phyloP scores from a whole-genome alignment of 2,888 invertebrate genomes.

The Teleogryllus oceanicus region DNA sequence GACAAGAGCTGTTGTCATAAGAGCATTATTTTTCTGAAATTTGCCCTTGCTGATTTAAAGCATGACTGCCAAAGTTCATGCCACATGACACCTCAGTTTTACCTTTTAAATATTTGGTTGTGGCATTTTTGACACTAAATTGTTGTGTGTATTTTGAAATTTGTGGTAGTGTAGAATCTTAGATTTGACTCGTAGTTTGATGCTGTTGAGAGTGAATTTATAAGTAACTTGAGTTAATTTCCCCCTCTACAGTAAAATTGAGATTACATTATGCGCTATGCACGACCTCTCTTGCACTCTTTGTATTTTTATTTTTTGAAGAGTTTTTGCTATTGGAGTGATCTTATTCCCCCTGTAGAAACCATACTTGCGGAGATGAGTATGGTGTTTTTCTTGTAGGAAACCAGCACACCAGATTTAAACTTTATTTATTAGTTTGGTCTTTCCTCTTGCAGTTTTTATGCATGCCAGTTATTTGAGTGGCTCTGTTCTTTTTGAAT shows the following conservation, averaged over 20 bases:
- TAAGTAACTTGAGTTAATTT: background rate
- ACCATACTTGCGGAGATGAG: slow-evolving; percentile 1
- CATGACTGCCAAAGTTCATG: slow-evolving; percentile 21
- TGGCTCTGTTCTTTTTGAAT: slow-evolving; percentile 7
- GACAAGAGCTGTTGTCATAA: slow-evolving; percentile 2
- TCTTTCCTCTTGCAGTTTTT: slow-evolving; percentile 12
- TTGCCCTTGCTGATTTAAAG: background rate
- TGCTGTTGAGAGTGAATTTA: slow-evolving; percentile 29
- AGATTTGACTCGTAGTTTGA: slow-evolving; percentile 27
- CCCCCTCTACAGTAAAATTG: slow-evolving; percentile 12
- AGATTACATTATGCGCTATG: slow-evolving; percentile 31
- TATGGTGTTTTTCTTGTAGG: slow-evolving; percentile 18
- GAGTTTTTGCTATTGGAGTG: slow-evolving; percentile 1
- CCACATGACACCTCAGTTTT: slow-evolving; percentile 23
- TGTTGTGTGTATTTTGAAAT: slow-evolving; percentile 28
- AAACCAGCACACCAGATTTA: slow-evolving; percentile 9
- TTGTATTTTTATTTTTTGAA: slow-evolving; percentile 25
- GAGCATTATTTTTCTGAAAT: background rate
- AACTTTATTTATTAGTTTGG: slow-evolving; percentile 18
- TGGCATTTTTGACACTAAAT: slow-evolving; percentile 29
- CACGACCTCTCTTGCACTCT: slow-evolving; percentile 32
- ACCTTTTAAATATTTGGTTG: slow-evolving; percentile 22
- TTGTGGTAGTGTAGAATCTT: slow-evolving; percentile 30
- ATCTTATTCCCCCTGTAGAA: slow-evolving; percentile 22
- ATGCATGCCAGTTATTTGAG: slow-evolving; percentile 10